Percentiles rank a stretch among this genome's conserved stretches.
phyloP scores from a whole-genome alignment of 1,140 invertebrate species.

The Leptoteleia sp. region DNA sequence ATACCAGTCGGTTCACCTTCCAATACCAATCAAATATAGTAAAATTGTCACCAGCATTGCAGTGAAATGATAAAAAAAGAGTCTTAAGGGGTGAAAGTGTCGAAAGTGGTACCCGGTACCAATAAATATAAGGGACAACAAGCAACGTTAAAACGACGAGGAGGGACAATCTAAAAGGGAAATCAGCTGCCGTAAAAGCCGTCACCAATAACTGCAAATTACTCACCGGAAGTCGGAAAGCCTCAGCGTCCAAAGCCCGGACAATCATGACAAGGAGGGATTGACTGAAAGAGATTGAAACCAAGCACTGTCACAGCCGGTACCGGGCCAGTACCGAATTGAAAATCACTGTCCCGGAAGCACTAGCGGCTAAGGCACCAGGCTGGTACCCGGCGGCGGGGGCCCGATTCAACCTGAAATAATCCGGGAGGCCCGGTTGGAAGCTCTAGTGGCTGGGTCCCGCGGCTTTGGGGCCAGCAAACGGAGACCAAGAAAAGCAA shows the following conservation, averaged over 20 bases:
- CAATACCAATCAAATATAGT: no score
- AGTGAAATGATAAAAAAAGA: no score
- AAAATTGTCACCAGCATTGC: no score
- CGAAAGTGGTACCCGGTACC: neutral
- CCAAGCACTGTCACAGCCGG: conserved; percentile 6
- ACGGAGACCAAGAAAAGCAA: conserved; percentile 7
- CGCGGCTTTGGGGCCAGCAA: neutral
- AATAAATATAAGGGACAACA: no score
- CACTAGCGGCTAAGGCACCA: neutral
- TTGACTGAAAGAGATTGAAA: neutral
- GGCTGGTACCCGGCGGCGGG: no score
- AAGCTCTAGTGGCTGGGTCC: neutral
- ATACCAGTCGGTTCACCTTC: no score
- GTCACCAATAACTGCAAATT: neutral
- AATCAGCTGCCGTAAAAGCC: neutral
- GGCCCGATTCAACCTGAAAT: no score
- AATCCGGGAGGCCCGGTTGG: neutral
- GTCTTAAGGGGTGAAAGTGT: no score
- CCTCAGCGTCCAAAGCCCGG: conserved; percentile 5
- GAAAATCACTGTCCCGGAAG: neutral
- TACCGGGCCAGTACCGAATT: neutral
- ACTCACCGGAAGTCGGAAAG: conserved; percentile 19
- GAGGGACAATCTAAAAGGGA: no score
- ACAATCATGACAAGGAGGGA: conserved; percentile 1
- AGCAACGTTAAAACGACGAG: no score